Percentiles rank a stretch among this genome's conserved stretches.
Evolutionary conservation across 2,888 invertebrate genomes (phyloP).

Genomic region (Trichogramma evanescens): DNA sequence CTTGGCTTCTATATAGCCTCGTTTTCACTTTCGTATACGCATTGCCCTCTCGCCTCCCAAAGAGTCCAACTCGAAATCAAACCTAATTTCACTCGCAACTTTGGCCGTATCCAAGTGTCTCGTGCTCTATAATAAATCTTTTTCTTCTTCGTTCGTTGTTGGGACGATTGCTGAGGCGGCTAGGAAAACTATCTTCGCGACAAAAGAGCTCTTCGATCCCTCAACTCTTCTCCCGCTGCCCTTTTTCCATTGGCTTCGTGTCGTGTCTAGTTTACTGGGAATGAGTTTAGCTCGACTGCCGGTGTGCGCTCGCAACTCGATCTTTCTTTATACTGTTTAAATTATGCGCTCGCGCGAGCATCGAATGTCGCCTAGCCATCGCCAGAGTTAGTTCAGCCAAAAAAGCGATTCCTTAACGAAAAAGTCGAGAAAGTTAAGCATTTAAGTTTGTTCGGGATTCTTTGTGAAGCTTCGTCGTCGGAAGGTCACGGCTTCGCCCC

Average conservation of each 20-base stretch:
- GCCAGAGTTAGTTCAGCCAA: not conserved
- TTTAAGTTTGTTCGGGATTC: constrained; percentile 5
- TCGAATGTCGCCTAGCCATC: not conserved
- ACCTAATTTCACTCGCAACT: no score
- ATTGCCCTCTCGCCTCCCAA: no score
- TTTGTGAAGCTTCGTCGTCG: not conserved
- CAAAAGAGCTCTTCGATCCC: not conserved
- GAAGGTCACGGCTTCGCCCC: constrained; percentile 10
- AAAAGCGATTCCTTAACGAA: not conserved
- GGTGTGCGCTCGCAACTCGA: not conserved
- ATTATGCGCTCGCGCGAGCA: not conserved
- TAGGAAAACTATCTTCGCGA: no score
- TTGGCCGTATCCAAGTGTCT: no score
- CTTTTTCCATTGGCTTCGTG: not conserved
- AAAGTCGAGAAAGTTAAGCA: not conserved
- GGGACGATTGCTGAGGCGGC: no score
- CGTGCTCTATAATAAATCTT: no score
- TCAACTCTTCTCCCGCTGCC: not conserved
- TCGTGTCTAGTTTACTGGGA: no score
- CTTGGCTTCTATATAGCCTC: no score
- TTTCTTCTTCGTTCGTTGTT: no score
- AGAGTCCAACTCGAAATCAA: no score
- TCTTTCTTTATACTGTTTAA: not conserved
- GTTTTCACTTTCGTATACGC: no score
- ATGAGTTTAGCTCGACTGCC: no score